Percentiles rank a stretch among this genome's conserved stretches.
Evolutionary conservation across 1,140 invertebrate genomes (phyloP).

Genomic region (Hyles vespertilio): DNA sequence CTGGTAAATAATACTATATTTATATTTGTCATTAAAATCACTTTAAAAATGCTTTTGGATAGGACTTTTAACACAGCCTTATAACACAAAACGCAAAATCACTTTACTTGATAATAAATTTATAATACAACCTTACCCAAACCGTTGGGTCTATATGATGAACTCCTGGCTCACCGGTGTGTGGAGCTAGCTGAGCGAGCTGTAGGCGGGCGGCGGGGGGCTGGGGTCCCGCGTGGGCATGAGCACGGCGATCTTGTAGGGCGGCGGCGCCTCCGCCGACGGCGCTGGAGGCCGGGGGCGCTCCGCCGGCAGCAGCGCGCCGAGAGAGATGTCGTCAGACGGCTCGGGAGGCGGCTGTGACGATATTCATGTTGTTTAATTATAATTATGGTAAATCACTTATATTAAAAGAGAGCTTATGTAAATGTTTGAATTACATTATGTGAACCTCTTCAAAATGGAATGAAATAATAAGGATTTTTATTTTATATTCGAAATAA

Average conservation of each 20-base stretch:
- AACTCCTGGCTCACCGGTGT: conserved; percentile 29
- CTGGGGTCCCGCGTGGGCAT: conserved; percentile 74
- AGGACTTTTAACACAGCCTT: too few species aligned
- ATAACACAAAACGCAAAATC: background rate
- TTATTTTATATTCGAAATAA: too few species aligned
- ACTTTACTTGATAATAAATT: background rate
- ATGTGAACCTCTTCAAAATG: too few species aligned
- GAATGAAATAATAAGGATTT: too few species aligned
- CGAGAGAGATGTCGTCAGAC: conserved; percentile 39
- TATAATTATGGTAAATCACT: too few species aligned
- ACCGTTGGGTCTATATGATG: conserved; percentile 34
- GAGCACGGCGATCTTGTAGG: conserved; percentile 82
- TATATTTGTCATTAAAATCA: background rate
- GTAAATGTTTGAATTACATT: too few species aligned
- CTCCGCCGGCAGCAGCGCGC: conserved; percentile 27
- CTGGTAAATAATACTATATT: background rate
- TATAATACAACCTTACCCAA: conserved; percentile 14
- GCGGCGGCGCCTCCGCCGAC: conserved; percentile 73
- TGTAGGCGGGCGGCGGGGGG: conserved; percentile 81
- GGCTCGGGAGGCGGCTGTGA: conserved; percentile 28
- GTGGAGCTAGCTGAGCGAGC: conserved; percentile 77
- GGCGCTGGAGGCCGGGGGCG: conserved; percentile 8
- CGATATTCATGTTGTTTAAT: background rate
- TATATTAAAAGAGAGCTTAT: too few species aligned
- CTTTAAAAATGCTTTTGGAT: background rate